These are phyloP conservation scores for Malaclemys terrapin DNA, from an alignment of 2,113 vertebrate species.

Conservation along the genomic window DNA sequence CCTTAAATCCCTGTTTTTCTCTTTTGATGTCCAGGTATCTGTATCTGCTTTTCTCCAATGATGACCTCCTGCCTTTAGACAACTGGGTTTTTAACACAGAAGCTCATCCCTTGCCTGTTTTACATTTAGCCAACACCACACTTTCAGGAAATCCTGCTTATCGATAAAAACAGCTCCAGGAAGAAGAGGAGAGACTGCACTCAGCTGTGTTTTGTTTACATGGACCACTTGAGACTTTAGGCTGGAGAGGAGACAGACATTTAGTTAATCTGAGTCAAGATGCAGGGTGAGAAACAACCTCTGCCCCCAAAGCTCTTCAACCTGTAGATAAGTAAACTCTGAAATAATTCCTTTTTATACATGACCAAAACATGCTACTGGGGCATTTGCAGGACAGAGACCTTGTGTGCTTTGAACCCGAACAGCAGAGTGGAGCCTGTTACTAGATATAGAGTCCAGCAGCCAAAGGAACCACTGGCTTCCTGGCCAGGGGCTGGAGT, in stretches of 20 bases:
- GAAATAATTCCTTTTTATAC: slow-evolving; percentile 82
- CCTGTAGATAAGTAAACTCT: slow-evolving; percentile 76
- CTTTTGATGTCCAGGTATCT: slow-evolving; percentile 87
- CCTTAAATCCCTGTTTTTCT: not conserved
- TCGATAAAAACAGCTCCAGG: slow-evolving; percentile 82
- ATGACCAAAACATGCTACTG: slow-evolving; percentile 80
- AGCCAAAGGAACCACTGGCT: slow-evolving; percentile 32
- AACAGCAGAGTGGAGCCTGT: slow-evolving; percentile 49
- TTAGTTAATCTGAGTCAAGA: slow-evolving; percentile 55
- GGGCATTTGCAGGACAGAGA: slow-evolving; percentile 66
- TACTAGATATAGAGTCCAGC: slow-evolving; percentile 4
- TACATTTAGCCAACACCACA: slow-evolving; percentile 94
- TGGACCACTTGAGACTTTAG: slow-evolving; percentile 80
- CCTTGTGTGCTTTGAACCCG: slow-evolving; percentile 58
- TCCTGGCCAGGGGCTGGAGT: slow-evolving; percentile 48
- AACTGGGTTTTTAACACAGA: slow-evolving; percentile 99
- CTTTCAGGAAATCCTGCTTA: slow-evolving; percentile 92
- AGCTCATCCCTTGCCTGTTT: slow-evolving; percentile 95
- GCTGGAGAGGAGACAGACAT: slow-evolving; percentile 68
- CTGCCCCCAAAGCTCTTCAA: slow-evolving; percentile 66
- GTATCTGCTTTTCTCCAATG: slow-evolving; percentile 96
- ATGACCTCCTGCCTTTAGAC: slow-evolving; percentile 96
- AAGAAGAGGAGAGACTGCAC: slow-evolving; percentile 73
- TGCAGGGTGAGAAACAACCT: slow-evolving; percentile 39
- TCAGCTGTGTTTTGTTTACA: slow-evolving; percentile 86